These are phyloP conservation scores for Arctocebus calabarensis DNA, from an alignment of 2,797 vertebrate genomes.

Conservation along the genomic window DNA sequence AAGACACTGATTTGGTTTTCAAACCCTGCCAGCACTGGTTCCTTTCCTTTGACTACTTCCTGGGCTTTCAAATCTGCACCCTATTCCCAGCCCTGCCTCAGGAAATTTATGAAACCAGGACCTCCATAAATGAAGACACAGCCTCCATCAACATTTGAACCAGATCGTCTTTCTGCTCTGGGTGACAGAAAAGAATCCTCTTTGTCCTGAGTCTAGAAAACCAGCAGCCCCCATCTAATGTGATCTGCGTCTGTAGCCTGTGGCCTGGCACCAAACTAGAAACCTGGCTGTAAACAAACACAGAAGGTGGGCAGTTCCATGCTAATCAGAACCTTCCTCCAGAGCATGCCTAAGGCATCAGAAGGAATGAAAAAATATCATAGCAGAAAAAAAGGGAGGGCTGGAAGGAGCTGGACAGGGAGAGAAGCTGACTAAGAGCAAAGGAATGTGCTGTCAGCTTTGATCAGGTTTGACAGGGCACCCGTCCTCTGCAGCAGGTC, in stretches of 20 bases:
- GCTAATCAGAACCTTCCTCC: conserved; percentile 67
- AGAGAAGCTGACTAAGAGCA: conserved; percentile 66
- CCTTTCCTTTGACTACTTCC: background rate
- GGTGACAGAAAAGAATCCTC: conserved; percentile 46
- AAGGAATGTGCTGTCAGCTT: conserved; percentile 81
- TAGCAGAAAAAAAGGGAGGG: background rate
- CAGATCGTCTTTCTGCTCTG: conserved; percentile 44
- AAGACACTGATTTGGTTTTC: conserved; percentile 7
- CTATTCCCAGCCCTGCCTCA: background rate
- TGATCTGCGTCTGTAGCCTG: conserved; percentile 65
- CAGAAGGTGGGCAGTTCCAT: conserved; percentile 50
- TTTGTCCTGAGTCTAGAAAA: conserved; percentile 65
- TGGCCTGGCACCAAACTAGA: conserved; percentile 50
- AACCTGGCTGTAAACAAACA: conserved; percentile 44
- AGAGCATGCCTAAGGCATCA: conserved; percentile 54
- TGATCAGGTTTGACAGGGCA: conserved; percentile 77
- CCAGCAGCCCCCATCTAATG: background rate
- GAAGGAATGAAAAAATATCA: conserved; percentile 76
- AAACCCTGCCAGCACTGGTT: background rate
- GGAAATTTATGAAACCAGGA: conserved; percentile 36
- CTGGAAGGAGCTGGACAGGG: background rate
- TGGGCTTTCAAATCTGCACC: background rate
- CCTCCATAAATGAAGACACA: conserved; percentile 51
- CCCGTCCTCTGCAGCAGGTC: conserved; percentile 77
- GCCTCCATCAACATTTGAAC: conserved; percentile 22